Percentiles rank a stretch among this genome's conserved stretches.
Evolutionary conservation across 1,140 invertebrate genomes (phyloP).

Genomic region (Rhopalosiphum maidis): DNA sequence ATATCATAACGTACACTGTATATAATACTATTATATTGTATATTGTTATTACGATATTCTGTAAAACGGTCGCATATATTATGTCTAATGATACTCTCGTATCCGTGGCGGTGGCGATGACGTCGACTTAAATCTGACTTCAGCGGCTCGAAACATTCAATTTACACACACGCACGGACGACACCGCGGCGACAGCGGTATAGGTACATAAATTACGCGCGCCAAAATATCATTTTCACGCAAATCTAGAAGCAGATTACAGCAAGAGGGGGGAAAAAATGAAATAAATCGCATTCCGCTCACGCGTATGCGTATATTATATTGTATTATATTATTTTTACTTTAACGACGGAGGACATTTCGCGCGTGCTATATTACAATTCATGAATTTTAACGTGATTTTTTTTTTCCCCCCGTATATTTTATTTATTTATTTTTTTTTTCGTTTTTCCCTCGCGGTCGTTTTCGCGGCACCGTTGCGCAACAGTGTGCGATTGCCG

Average conservation of each 20-base stretch:
- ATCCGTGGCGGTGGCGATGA: neutral
- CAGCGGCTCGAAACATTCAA: neutral
- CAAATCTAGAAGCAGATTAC: slow-evolving; percentile 3
- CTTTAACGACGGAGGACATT: slow-evolving; percentile 11
- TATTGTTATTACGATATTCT: neutral
- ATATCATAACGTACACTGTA: neutral
- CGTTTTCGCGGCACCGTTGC: neutral
- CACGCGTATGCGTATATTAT: neutral
- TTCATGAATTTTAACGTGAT: slow-evolving; percentile 13
- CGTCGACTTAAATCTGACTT: neutral
- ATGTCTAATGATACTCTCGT: neutral
- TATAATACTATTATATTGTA: neutral
- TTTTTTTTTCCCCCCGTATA: neutral
- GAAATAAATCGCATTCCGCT: neutral
- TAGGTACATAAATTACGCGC: neutral
- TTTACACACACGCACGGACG: neutral
- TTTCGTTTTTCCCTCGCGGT: neutral
- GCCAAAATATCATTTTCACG: slow-evolving; percentile 2
- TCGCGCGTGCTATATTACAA: neutral
- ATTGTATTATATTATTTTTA: neutral
- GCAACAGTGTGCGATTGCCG: neutral
- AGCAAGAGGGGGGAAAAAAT: neutral
- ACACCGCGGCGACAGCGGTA: neutral
- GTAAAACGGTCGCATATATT: neutral
- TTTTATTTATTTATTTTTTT: neutral